Percentiles rank a stretch among this genome's conserved stretches.
These are phyloP conservation scores for Okamejei kenojei DNA, from an alignment of 2,797 vertebrate species.

Conservation along the genomic window DNA sequence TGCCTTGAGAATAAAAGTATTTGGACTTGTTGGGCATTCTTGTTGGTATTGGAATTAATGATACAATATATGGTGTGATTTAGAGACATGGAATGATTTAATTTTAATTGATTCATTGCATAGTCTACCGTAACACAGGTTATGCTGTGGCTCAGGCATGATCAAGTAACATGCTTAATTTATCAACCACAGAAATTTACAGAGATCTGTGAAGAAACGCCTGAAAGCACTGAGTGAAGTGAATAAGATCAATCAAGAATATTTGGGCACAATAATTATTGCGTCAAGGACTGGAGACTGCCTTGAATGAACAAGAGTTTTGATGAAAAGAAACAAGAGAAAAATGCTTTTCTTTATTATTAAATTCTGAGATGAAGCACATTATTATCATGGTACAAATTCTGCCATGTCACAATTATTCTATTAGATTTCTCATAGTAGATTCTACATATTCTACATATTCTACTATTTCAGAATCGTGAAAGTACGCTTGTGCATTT, in stretches of 20 bases:
- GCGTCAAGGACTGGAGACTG: neutral
- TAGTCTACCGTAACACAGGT: neutral
- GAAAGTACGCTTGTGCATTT: neutral
- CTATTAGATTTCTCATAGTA: no score
- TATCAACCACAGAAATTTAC: no score
- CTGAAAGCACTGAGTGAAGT: neutral
- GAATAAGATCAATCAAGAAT: neutral
- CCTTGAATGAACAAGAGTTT: neutral
- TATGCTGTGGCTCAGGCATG: no score
- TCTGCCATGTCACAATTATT: neutral
- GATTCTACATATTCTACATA: no score
- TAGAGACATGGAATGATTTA: neutral
- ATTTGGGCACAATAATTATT: neutral
- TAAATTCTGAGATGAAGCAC: neutral
- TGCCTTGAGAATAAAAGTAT: neutral
- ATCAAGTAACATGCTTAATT: neutral
- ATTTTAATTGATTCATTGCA: neutral
- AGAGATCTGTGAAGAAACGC: neutral
- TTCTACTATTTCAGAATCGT: neutral
- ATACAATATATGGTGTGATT: neutral
- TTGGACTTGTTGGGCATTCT: neutral
- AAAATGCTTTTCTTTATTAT: neutral
- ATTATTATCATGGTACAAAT: neutral
- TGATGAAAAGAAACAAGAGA: neutral
- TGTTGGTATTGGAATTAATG: neutral